phyloP scores from a whole-genome alignment of 2,797 vertebrate species.

The Aldrovandia affinis region DNA sequence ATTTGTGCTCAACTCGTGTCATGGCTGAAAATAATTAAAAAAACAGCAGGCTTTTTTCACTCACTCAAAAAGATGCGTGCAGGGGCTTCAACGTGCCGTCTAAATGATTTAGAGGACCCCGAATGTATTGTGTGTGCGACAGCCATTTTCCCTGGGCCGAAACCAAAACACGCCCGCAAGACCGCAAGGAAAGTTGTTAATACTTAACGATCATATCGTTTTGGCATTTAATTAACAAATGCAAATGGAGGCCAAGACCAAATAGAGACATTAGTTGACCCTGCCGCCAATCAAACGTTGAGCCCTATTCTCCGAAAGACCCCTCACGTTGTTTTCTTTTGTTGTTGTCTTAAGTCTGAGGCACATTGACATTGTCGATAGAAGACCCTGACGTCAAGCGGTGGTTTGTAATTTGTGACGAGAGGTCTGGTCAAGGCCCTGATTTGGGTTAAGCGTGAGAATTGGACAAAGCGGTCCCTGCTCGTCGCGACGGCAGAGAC shows the following conservation, averaged over 20 bases:
- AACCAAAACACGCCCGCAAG: not conserved
- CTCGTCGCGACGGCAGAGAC: not conserved
- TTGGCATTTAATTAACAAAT: slow-evolving; percentile 80
- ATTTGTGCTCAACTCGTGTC: not conserved
- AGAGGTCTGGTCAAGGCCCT: not conserved
- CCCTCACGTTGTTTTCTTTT: slow-evolving; percentile 35
- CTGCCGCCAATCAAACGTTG: slow-evolving; percentile 64
- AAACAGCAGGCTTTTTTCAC: not conserved
- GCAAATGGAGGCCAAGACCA: slow-evolving; percentile 71
- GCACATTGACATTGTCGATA: not conserved
- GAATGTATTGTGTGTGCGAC: slow-evolving; percentile 46
- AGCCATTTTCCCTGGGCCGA: slow-evolving; percentile 55
- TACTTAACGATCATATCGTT: slow-evolving; percentile 76
- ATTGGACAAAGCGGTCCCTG: not conserved
- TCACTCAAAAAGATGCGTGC: slow-evolving; percentile 61
- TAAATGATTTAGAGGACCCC: slow-evolving; percentile 31
- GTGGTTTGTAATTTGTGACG: not conserved
- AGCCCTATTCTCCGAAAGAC: slow-evolving; percentile 48
- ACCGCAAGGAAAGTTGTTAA: slow-evolving; percentile 60
- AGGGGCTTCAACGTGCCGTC: slow-evolving; percentile 42
- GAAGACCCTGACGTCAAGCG: not conserved
- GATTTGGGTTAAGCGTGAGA: slow-evolving; percentile 3
- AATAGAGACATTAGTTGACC: slow-evolving; percentile 71
- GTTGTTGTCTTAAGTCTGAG: not conserved
- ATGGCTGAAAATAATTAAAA: not conserved